These are phyloP conservation scores for Leucophenga montana DNA, from an alignment of 2,888 invertebrate species.

Conservation along the genomic window DNA sequence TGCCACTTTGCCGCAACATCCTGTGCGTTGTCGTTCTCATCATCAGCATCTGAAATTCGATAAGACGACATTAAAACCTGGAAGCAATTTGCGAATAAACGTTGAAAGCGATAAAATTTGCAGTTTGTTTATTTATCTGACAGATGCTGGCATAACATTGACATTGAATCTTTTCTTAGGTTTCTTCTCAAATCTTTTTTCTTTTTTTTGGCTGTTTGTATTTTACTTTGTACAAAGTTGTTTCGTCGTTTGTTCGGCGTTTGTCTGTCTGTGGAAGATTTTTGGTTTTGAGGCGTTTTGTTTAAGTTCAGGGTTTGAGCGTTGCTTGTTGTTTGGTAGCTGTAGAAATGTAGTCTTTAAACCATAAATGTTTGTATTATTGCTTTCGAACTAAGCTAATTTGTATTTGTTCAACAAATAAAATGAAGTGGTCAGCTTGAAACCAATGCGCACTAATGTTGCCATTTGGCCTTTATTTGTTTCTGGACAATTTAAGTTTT, in stretches of 20 bases:
- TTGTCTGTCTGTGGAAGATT: neutral
- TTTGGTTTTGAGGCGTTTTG: neutral
- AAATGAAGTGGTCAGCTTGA: too few species aligned
- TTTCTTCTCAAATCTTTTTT: neutral
- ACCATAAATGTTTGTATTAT: neutral
- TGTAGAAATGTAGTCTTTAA: neutral
- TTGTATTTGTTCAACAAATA: too few species aligned
- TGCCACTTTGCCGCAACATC: neutral
- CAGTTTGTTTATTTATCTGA: constrained; percentile 68
- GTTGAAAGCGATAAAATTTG: constrained; percentile 64
- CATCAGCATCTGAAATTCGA: constrained; percentile 22
- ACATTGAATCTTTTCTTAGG: constrained; percentile 27
- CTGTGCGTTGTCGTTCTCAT: neutral
- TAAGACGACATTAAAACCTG: constrained; percentile 55
- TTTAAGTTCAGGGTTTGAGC: too few species aligned
- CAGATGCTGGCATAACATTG: constrained; percentile 53
- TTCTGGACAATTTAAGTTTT: too few species aligned
- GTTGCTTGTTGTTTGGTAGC: neutral
- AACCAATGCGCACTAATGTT: too few species aligned
- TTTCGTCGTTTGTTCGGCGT: neutral
- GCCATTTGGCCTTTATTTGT: too few species aligned
- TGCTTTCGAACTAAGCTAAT: too few species aligned
- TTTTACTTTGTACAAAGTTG: neutral
- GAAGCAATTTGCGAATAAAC: constrained; percentile 67
- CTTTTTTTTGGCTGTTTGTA: neutral